A percentile compares a stretch with the other conserved stretches of the same genome.
These are phyloP conservation scores for Caenorhabditis sinica DNA, from an alignment of 2,888 invertebrate species.

Conservation along the genomic window DNA sequence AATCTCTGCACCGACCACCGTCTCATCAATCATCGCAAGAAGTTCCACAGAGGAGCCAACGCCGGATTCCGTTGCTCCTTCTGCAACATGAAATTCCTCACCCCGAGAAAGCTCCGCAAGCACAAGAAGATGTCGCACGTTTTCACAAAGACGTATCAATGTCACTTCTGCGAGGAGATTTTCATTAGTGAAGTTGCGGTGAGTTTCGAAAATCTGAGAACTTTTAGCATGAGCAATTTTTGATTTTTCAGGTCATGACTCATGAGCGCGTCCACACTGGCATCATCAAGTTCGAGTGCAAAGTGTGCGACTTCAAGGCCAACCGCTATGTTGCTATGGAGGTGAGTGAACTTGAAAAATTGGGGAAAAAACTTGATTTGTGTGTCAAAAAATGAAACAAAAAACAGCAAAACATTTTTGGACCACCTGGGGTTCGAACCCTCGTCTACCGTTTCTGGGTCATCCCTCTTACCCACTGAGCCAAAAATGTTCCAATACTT, in stretches of 20 bases:
- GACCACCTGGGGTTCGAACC: no score
- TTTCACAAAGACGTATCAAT: constrained; percentile 81
- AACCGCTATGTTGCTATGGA: constrained; percentile 81
- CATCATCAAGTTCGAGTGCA: constrained; percentile 83
- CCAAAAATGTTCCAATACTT: no score
- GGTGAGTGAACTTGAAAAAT: constrained; percentile 41
- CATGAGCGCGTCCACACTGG: constrained; percentile 84
- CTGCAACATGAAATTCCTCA: constrained; percentile 82
- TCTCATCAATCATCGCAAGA: constrained; percentile 72
- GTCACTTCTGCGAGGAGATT: constrained; percentile 82
- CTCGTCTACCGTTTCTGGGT: no score
- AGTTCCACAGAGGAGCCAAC: constrained; percentile 76
- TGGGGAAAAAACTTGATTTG: not conserved
- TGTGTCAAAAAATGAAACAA: not conserved
- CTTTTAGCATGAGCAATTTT: not conserved
- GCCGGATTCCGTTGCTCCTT: constrained; percentile 79
- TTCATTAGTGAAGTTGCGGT: constrained; percentile 80
- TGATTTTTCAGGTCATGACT: constrained; percentile 68
- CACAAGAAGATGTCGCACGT: constrained; percentile 83
- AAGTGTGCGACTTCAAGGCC: constrained; percentile 76
- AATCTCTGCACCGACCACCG: constrained; percentile 81
- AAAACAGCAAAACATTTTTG: no score
- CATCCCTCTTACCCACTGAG: no score
- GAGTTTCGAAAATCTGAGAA: not conserved
- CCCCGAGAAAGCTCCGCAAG: constrained; percentile 81